These are phyloP conservation scores for Corythucha ciliata DNA, from an alignment of 2,888 invertebrate genomes.

Conservation along the genomic window DNA sequence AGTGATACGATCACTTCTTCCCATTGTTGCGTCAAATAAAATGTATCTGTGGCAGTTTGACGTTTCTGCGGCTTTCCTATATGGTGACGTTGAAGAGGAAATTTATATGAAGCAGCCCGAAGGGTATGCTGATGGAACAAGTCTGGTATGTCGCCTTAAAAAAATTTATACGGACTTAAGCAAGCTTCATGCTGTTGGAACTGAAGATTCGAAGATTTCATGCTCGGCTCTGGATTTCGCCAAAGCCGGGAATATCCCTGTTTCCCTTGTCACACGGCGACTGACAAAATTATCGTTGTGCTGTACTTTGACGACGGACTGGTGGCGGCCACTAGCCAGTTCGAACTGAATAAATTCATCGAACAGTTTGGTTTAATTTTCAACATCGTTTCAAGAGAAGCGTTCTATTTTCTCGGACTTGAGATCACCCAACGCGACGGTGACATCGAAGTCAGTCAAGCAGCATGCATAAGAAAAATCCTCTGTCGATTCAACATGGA, in stretches of 20 bases:
- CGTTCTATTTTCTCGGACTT: slow-evolving; percentile 7
- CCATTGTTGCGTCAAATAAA: neutral
- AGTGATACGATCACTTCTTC: neutral
- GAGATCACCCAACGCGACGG: neutral
- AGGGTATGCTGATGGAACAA: neutral
- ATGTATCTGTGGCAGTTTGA: neutral
- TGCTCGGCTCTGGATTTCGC: neutral
- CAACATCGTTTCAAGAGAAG: slow-evolving; percentile 5
- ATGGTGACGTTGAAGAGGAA: slow-evolving; percentile 1
- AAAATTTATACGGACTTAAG: neutral
- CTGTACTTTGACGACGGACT: neutral
- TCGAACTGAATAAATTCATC: neutral
- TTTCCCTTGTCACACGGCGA: too few species aligned
- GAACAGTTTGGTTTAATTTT: slow-evolving; percentile 1
- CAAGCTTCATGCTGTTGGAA: slow-evolving; percentile 5
- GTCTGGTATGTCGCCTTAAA: neutral
- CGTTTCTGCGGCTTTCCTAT: slow-evolving; percentile 5
- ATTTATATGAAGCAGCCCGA: slow-evolving; percentile 10
- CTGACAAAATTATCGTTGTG: neutral
- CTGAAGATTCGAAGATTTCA: neutral
- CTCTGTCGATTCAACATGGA: neutral
- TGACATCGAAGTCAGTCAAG: slow-evolving; percentile 1
- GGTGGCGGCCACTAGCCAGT: neutral
- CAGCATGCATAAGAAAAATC: slow-evolving; percentile 4
- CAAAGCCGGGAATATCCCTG: neutral